Percentiles rank a stretch among this genome's conserved stretches.
Evolutionary conservation across 2,113 vertebrate genomes (phyloP).

Genomic region (Noturus placidus): DNA sequence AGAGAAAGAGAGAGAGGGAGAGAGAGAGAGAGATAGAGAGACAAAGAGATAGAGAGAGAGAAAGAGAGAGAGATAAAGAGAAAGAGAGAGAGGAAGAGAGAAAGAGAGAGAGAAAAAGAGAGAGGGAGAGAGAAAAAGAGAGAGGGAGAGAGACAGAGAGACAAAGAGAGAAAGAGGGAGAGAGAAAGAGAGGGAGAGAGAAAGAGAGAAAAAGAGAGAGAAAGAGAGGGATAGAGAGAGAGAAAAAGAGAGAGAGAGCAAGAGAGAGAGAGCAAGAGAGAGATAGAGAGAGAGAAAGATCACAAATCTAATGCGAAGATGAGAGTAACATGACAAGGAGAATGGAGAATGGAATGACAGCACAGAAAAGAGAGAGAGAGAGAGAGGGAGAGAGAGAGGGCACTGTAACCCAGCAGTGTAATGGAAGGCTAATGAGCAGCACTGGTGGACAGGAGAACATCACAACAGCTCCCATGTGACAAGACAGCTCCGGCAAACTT

Average conservation of each 20-base stretch:
- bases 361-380: not conserved
- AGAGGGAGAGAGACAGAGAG: not conserved
- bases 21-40: no score
- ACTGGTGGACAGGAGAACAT: not conserved
- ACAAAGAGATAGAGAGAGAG: no score
- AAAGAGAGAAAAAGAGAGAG: no score
- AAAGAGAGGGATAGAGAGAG: no score
- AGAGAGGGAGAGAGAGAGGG: not conserved
- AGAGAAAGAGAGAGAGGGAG: no score
- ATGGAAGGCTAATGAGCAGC: constrained; percentile 1
- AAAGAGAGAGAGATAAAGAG: no score
- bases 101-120: no score
- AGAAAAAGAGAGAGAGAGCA: no score
- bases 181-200: not conserved
- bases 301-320: not conserved
- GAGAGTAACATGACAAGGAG: not conserved
- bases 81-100: no score
- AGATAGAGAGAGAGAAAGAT: no score
- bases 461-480: not conserved
- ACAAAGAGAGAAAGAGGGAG: not conserved
- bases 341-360: not conserved
- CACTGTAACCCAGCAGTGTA: not conserved
- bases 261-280: no score
- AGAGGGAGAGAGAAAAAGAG: no score
- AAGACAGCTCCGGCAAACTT: not conserved